phyloP scores from a whole-genome alignment of 1,140 invertebrate genomes.

The Piezodorus guildinii region DNA sequence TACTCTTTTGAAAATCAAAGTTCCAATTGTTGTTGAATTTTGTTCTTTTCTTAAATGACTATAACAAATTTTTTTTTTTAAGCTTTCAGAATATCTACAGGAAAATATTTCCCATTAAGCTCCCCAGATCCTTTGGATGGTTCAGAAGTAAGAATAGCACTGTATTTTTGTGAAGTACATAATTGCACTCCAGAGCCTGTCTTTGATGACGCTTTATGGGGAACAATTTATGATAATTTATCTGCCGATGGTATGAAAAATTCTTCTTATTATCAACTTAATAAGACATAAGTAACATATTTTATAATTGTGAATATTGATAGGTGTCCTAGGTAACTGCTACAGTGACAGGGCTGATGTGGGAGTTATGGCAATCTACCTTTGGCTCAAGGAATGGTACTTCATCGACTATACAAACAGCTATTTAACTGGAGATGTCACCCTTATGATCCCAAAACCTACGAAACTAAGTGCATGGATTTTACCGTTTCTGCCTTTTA shows the following conservation, averaged over 20 bases:
- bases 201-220: conserved; percentile 12
- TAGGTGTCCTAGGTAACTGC: conserved; percentile 9
- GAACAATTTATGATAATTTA: conserved; percentile 11
- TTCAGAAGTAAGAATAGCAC: conserved; percentile 15
- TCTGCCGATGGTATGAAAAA: conserved; percentile 14
- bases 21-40: too few species aligned
- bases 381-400: conserved; percentile 12
- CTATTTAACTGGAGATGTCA: conserved; percentile 32
- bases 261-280: not conserved
- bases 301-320: not conserved
- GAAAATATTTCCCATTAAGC: conserved; percentile 18
- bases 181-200: conserved; percentile 9
- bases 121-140: conserved; percentile 15
- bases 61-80: too few species aligned
- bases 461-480: conserved; percentile 19
- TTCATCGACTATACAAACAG: conserved; percentile 10
- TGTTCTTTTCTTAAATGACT: too few species aligned
- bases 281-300: too few species aligned
- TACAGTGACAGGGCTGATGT: conserved; percentile 18
- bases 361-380: conserved; percentile 10
- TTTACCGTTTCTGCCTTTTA: conserved; percentile 25
- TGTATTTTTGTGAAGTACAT: conserved; percentile 13
- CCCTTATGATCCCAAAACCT: conserved; percentile 44
- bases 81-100: conserved; percentile 15
- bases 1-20: too few species aligned